Conservation (phyloP, 2,888 invertebrate species). For the Eupithecia abbreviata region DNA sequence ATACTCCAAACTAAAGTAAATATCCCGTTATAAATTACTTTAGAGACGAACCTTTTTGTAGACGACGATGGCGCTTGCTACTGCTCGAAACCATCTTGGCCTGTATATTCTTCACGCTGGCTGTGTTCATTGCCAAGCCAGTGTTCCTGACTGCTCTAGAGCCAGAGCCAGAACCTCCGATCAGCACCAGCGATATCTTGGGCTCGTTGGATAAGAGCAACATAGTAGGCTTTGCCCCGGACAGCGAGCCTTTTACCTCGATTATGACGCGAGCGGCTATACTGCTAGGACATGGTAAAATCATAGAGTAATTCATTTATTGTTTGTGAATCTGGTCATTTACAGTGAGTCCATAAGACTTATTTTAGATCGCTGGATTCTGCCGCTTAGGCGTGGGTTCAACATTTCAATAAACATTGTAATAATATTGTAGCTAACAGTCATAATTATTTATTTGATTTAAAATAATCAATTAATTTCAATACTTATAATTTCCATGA, state of each 20-base stretch:
- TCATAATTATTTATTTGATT: too few relatives aligned
- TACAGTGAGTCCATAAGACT: too few relatives aligned
- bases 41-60: conserved; percentile 43
- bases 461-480: too few relatives aligned
- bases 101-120: conserved; percentile 51
- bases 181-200: conserved; percentile 54
- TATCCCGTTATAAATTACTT: too few relatives aligned
- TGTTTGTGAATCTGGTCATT: too few relatives aligned
- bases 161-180: conserved; percentile 57
- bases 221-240: conserved; percentile 67
- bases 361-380: too few relatives aligned
- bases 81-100: conserved; percentile 58
- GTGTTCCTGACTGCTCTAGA: conserved; percentile 70
- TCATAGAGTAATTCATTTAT: neutral
- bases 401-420: too few relatives aligned
- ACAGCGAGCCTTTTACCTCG: conserved; percentile 46
- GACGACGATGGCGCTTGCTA: conserved; percentile 66
- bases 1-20: too few relatives aligned
- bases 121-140: conserved; percentile 64
- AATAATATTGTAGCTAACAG: too few relatives aligned
- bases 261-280: conserved; percentile 59
- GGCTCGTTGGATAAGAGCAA: conserved; percentile 51
- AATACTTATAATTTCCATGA: too few relatives aligned
- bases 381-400: too few relatives aligned
- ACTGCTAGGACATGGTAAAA: conserved; percentile 54